Base-by-base conservation (phyloP, 23 tunicate species). In the Corella eumyota region DNA sequence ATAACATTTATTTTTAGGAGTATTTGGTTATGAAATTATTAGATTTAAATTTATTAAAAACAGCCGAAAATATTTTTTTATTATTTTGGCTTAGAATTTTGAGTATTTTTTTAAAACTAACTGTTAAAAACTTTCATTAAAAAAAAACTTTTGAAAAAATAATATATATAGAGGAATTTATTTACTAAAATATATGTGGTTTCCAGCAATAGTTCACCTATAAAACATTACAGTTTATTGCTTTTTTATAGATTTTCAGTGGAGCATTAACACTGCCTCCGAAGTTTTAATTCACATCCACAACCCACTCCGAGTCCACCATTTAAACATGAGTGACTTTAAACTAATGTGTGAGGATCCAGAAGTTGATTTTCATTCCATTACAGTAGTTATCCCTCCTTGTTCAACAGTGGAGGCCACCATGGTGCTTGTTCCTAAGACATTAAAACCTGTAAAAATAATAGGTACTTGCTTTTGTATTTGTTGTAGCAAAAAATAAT, bases 231-330 rank as follows among this genome's bases (percentile, higher is more conserved):
- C 23, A 51, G 20, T 19, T n/a, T n/a, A n/a, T n/a, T n/a, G n/a
- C n/a, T n/a, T n/a, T n/a, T n/a, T n/a, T n/a, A n/a, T 50, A 62
- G 71, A 63, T 58, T 84, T 84, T 36, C 45, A 75, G 45, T 75
- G 81, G 94, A 53, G 72, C 32, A 77, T 84, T 17, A 69, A 75
- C 34, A 68, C 82, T 5, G 56, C 76, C 3, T 53, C 69, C 3
- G 55, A 48, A 26, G 64, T 75, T 9, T 50, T 35, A 9, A 24
- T 84, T 6, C 33, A 46, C 2, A 34, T 84, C 33, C 40, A 30
- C 51, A 84, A 84, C 57, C 94, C 94, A 22, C 36, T 84, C 60
- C 61, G 34, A 15, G 64, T 21, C 56, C 74, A 71, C 31, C 17
- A 33, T 44, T 25, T 84, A 3, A 51, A 55, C 3, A 58, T 75